phyloP scores from a whole-genome alignment of 92 coral and sea anemone species.

The Phenganax subtilis region DNA sequence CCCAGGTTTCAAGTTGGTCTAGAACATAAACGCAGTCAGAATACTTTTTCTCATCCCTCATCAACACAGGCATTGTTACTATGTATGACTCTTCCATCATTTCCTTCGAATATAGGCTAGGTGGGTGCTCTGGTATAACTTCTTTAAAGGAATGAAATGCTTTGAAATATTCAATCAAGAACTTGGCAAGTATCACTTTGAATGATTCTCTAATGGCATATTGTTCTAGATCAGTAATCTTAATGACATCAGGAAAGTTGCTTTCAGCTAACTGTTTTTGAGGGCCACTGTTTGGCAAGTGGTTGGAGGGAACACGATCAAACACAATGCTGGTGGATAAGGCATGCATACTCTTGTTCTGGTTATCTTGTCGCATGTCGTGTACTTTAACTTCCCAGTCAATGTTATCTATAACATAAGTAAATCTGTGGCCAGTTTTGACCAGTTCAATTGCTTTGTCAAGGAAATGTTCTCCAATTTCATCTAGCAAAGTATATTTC shows the following conservation, averaged over 20 bases:
- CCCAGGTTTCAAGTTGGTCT: slow-evolving; percentile 34
- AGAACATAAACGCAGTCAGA: slow-evolving; percentile 22
- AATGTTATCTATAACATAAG: background rate
- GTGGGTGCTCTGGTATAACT: slow-evolving; percentile 1
- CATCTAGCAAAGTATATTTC: slow-evolving; percentile 3
- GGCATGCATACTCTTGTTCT: slow-evolving; percentile 3
- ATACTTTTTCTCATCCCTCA: slow-evolving; percentile 38
- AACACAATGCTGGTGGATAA: background rate
- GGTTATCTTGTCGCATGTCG: background rate
- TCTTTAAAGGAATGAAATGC: slow-evolving; percentile 11
- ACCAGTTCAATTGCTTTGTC: background rate
- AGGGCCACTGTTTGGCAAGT: slow-evolving; percentile 16
- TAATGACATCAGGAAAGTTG: background rate
- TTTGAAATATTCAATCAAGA: background rate
- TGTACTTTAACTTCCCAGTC: background rate
- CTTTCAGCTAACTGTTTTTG: slow-evolving; percentile 5
- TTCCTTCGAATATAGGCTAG: background rate
- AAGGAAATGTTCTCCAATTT: background rate
- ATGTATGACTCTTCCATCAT: slow-evolving; percentile 20
- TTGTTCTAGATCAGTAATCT: background rate
- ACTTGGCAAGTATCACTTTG: background rate
- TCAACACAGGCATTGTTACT: slow-evolving; percentile 39
- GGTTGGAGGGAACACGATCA: background rate
- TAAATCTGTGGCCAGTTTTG: slow-evolving; percentile 6
- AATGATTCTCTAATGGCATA: background rate